These are phyloP conservation scores for Lindbergichthys nudifrons DNA, from an alignment of 2,797 vertebrate species.

Conservation along the genomic window DNA sequence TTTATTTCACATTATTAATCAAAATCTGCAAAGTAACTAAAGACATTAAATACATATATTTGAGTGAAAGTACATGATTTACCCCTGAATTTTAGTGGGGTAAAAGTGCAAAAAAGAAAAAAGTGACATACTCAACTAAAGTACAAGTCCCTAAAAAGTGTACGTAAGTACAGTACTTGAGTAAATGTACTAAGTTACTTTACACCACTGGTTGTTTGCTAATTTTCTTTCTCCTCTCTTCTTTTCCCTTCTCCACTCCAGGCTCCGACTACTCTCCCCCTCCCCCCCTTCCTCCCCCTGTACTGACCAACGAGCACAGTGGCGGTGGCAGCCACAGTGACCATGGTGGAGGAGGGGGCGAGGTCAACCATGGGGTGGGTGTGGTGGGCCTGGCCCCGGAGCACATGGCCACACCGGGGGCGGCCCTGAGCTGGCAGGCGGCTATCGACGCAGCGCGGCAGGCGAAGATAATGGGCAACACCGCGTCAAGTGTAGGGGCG, in stretches of 20 bases:
- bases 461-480: constrained; percentile 96
- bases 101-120: no score
- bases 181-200: no score
- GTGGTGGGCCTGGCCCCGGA: constrained; percentile 95
- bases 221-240: constrained; percentile 42
- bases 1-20: no score
- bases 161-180: no score
- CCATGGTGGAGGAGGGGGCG: constrained; percentile 86
- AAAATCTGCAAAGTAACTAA: no score
- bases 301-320: constrained; percentile 86
- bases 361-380: constrained; percentile 79
- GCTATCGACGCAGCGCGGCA: constrained; percentile 97
- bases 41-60: no score
- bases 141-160: no score
- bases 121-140: no score
- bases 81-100: no score
- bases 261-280: constrained; percentile 95
- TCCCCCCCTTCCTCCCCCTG: constrained; percentile 82
- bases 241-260: constrained; percentile 46
- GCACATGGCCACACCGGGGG: constrained; percentile 94
- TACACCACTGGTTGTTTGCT: constrained; percentile 1
- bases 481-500: constrained; percentile 65
- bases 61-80: no score
- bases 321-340: constrained; percentile 81
- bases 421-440: constrained; percentile 97